A percentile compares a stretch with the other conserved stretches of the same genome.
Conservation (phyloP, 2,113 vertebrate genomes). For the Ardeotis arabs region DNA sequence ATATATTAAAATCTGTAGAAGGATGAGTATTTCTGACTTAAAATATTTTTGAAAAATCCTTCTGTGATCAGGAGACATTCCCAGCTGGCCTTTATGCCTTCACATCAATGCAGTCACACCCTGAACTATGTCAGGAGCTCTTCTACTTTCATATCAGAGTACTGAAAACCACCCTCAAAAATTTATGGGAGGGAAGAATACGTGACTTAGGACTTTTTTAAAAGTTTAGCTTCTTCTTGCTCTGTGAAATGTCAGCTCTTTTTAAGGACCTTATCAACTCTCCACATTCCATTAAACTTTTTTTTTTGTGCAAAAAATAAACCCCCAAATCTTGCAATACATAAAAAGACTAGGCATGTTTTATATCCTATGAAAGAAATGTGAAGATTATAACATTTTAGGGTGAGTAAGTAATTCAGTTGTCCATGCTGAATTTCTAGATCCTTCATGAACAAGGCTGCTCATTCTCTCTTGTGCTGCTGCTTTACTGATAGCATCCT, state of each 20-base stretch:
- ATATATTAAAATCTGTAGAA: neutral
- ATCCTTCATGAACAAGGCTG: neutral
- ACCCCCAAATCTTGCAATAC: neutral
- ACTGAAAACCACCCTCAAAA: neutral
- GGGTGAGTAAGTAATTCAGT: neutral
- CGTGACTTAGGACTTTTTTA: neutral
- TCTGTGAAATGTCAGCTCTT: neutral
- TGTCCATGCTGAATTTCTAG: neutral
- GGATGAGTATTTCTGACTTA: neutral
- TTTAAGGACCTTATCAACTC: neutral
- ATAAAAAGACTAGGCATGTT: neutral
- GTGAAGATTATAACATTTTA: neutral
- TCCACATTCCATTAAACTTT: neutral
- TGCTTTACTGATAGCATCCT: neutral
- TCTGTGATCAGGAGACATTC: neutral
- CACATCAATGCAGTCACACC: neutral
- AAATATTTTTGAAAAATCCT: slow-evolving; percentile 1
- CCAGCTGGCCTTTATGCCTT: neutral
- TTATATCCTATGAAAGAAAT: neutral
- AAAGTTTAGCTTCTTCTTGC: neutral
- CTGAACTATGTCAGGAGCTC: neutral
- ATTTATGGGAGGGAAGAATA: neutral
- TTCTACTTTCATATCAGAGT: neutral
- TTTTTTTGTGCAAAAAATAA: neutral
- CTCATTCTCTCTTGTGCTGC: neutral